A percentile compares a stretch with the other conserved stretches of the same genome.
phyloP scores from a whole-genome alignment of 1,140 invertebrate genomes.

The Temnothorax curvispinosus region DNA sequence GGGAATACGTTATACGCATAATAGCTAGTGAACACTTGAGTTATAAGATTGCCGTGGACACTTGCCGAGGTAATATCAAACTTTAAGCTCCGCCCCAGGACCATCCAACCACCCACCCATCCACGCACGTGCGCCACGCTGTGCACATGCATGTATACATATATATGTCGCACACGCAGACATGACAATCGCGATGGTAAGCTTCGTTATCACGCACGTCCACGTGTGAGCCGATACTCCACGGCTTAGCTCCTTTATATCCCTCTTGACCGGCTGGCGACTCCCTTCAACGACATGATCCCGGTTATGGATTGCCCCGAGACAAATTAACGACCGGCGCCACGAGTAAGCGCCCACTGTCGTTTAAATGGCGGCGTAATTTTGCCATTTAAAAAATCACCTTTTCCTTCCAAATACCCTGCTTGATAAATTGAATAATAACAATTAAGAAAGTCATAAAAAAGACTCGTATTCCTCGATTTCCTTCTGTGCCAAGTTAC shows the following conservation, averaged over 20 bases:
- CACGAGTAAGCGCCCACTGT: conserved; percentile 1
- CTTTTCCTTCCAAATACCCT: neutral
- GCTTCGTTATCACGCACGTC: conserved; percentile 78
- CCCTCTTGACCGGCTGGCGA: conserved; percentile 31
- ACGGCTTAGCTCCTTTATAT: conserved; percentile 73
- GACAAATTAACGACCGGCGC: conserved; percentile 71
- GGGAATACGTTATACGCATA: conserved; percentile 63
- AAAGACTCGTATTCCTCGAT: neutral
- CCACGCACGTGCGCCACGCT: conserved; percentile 3
- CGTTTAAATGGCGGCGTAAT: conserved; percentile 11
- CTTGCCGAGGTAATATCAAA: conserved; percentile 82
- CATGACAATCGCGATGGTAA: conserved; percentile 68
- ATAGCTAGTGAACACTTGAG: conserved; percentile 74
- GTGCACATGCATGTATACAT: conserved; percentile 59
- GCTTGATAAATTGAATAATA: neutral
- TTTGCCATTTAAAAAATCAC: conserved; percentile 17
- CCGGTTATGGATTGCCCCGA: conserved; percentile 68
- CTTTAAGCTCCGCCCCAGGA: conserved; percentile 72
- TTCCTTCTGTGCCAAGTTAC: neutral
- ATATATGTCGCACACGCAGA: conserved; percentile 31
- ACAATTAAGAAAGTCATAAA: neutral
- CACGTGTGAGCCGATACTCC: conserved; percentile 69
- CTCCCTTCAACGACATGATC: conserved; percentile 63
- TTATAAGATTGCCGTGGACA: conserved; percentile 81
- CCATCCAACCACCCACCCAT: conserved; percentile 32